These are phyloP conservation scores for Cordilura impudica DNA, from an alignment of 2,888 invertebrate genomes.

Conservation along the genomic window DNA sequence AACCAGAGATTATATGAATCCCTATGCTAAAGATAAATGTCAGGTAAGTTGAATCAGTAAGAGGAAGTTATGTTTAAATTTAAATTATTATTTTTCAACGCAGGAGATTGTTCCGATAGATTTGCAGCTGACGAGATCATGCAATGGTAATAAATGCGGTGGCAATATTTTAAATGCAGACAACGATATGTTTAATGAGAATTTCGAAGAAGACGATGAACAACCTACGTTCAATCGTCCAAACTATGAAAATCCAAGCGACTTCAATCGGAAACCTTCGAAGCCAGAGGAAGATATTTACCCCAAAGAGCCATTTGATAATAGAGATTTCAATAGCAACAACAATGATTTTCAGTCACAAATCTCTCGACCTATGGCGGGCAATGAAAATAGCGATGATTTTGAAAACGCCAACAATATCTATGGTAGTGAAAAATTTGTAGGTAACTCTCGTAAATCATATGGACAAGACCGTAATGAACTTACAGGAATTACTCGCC, in stretches of 20 bases:
- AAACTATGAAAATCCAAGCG: not conserved
- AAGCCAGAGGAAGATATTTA: not conserved
- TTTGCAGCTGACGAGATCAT: slow-evolving; percentile 65
- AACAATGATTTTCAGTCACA: not conserved
- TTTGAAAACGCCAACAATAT: slow-evolving; percentile 39
- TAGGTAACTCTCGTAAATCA: not conserved
- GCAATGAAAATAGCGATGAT: slow-evolving; percentile 49
- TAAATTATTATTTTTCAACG: not conserved
- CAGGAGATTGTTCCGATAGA: not conserved
- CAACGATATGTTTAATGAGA: slow-evolving; percentile 15
- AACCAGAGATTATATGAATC: slow-evolving; percentile 81
- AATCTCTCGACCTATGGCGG: not conserved
- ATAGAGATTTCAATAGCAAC: slow-evolving; percentile 9
- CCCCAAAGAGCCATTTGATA: not conserved
- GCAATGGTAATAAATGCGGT: slow-evolving; percentile 68
- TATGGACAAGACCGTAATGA: not conserved
- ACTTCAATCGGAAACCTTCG: not conserved
- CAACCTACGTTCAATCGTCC: not conserved
- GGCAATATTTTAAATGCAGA: slow-evolving; percentile 65
- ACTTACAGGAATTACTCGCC: too few species aligned
- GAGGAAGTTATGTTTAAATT: not conserved
- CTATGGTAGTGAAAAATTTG: slow-evolving; percentile 64
- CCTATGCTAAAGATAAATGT: slow-evolving; percentile 81
- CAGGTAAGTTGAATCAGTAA: slow-evolving; percentile 72
- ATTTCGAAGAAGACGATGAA: not conserved